Evolutionary conservation across 2,113 vertebrate genomes (phyloP), one percentile per base, ranked within the genome.

Genomic region (Boleophthalmus pectinirostris): DNA sequence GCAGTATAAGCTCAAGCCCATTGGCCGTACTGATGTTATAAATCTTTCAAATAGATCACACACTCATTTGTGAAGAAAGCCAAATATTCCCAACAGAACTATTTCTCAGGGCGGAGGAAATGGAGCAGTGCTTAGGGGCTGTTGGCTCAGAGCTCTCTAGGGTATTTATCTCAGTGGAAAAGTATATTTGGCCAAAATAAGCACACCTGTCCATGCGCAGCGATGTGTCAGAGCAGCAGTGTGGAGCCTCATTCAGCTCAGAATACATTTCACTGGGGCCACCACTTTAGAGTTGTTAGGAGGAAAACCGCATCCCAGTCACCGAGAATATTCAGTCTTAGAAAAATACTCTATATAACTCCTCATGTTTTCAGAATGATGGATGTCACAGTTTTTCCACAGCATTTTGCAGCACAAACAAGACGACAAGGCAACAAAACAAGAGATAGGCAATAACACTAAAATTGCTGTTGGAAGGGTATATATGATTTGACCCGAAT

Each of bases 41-140:
- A 64, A 64, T 64, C 61, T 64, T 64, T 64, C 33, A 64, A 21
- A 64, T 64, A 38, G 61, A 64, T 64, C 61, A 64, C 65, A 66
- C 23, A 47, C 65, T 47, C 38, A 66, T 66, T 66, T 47, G 38
- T 16, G 38, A 66, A 66, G 38, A 66, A 66, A 66, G 21, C 65
- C 45, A 24, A 66, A 66, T 66, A 24, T 46, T 66, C 38, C 43
- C 65, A 5, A 2, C 5, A 24, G 61, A 64, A 64, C 18, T 18
- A n/a, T 64, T 64, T 64, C 14, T 66, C 45, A 47, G 14, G 12
- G 45, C 43, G n/a, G 43, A 23, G 65, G 38, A 66, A 66, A 66
- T 46, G 10, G 64, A 46, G 64, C 64, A 7, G 18, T 46, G 43
- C n/a, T 66, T 66, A 46, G 64, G n/a, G 38, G 43, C 60, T 38